These are phyloP conservation scores for Bos indicus DNA, from an alignment of 2,113 vertebrate genomes.

Conservation along the genomic window DNA sequence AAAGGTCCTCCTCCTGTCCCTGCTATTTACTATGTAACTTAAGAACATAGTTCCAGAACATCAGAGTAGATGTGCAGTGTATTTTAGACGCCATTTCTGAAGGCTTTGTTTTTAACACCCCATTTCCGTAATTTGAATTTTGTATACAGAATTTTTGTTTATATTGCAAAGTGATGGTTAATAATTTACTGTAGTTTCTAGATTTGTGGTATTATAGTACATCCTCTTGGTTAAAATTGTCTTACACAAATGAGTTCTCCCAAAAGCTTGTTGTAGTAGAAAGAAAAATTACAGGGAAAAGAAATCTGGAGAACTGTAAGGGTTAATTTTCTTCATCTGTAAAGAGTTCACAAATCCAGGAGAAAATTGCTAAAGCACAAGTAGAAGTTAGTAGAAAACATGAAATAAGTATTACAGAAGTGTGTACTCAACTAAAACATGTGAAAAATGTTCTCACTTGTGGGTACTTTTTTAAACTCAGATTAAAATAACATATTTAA, in stretches of 20 bases:
- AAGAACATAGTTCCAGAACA: neutral
- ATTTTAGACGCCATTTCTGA: neutral
- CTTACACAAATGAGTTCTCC: neutral
- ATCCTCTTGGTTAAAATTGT: conserved; percentile 12
- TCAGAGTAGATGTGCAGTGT: neutral
- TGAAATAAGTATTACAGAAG: neutral
- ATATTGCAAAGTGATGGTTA: neutral
- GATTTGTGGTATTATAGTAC: neutral
- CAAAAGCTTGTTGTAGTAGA: neutral
- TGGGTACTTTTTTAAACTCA: neutral
- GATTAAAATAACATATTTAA: neutral
- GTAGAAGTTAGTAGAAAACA: neutral
- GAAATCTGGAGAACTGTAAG: neutral
- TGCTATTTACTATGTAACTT: neutral
- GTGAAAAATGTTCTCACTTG: neutral
- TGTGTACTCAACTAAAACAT: neutral
- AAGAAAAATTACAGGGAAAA: conserved; percentile 18
- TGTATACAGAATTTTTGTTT: neutral
- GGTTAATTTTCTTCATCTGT: neutral
- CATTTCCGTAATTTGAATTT: neutral
- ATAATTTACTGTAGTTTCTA: neutral
- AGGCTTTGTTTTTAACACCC: neutral
- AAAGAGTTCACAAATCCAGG: neutral
- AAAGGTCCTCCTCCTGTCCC: neutral
- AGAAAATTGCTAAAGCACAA: neutral